These are phyloP conservation scores for Bombus cullumanus DNA, from an alignment of 1,140 invertebrate species.

Conservation along the genomic window DNA sequence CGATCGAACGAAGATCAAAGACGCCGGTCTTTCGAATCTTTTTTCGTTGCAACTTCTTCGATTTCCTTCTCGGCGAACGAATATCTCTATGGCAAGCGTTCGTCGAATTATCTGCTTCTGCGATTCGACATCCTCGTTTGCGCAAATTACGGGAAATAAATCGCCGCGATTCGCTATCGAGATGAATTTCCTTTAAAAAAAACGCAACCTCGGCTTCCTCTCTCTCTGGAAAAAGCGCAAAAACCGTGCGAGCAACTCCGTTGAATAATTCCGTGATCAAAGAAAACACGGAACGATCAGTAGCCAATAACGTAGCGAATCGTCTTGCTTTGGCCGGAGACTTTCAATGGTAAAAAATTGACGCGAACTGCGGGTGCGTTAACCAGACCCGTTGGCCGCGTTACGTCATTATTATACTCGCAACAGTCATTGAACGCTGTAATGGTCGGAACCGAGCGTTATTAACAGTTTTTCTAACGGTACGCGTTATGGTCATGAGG, in stretches of 20 bases:
- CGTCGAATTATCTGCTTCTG: not conserved
- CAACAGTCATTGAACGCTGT: conserved; percentile 46
- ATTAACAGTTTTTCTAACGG: conserved; percentile 52
- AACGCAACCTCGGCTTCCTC: not conserved
- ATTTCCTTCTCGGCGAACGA: not conserved
- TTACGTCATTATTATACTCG: conserved; percentile 21
- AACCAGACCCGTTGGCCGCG: not conserved
- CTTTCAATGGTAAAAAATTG: conserved; percentile 13
- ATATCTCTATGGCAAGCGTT: too few species aligned
- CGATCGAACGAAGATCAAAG: not conserved
- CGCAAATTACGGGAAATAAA: not conserved
- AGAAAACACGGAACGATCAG: not conserved
- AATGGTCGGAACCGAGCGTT: conserved; percentile 14
- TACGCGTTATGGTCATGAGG: not conserved
- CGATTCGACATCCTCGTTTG: not conserved
- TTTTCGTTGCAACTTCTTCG: not conserved
- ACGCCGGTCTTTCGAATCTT: not conserved
- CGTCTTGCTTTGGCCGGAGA: too few species aligned
- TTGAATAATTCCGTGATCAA: not conserved
- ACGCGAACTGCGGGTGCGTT: not conserved
- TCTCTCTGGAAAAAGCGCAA: not conserved
- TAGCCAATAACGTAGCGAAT: too few species aligned
- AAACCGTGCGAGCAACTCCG: not conserved
- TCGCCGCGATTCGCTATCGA: not conserved
- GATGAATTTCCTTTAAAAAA: not conserved